These are phyloP conservation scores for Pipistrellus pipistrellus DNA, from an alignment of 2,797 vertebrate genomes.

Conservation along the genomic window DNA sequence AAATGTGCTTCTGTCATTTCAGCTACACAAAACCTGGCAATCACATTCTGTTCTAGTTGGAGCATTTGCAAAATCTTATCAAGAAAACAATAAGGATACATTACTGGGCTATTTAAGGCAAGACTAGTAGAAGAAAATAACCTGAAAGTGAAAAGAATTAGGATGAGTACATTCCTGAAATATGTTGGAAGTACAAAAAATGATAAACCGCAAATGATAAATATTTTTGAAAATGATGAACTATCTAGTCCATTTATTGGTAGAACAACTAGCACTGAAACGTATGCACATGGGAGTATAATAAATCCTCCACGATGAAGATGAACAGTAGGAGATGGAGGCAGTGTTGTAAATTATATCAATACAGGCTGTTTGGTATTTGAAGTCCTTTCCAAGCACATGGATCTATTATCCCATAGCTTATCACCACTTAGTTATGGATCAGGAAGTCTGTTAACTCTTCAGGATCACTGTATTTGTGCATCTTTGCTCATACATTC, in stretches of 20 bases:
- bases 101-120: slow-evolving; percentile 70
- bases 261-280: not conserved
- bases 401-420: not conserved
- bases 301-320: slow-evolving; percentile 44
- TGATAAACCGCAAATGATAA: slow-evolving; percentile 57
- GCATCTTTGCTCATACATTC: not conserved
- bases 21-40: slow-evolving; percentile 65
- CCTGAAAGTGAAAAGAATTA: slow-evolving; percentile 53
- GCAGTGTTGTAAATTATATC: slow-evolving; percentile 18
- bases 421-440: not conserved
- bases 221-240: slow-evolving; percentile 59
- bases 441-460: not conserved
- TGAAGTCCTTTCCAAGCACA: slow-evolving; percentile 33
- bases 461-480: not conserved
- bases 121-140: slow-evolving; percentile 64
- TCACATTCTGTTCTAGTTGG: slow-evolving; percentile 63
- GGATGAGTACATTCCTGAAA: slow-evolving; percentile 46
- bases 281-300: not conserved
- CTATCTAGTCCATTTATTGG: slow-evolving; percentile 16
- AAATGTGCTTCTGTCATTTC: slow-evolving; percentile 76
- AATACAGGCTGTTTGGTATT: not conserved
- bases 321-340: slow-evolving; percentile 59
- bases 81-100: slow-evolving; percentile 68
- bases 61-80: slow-evolving; percentile 78
- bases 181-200: slow-evolving; percentile 60